Evolutionary conservation across 2,888 invertebrate genomes (phyloP).

Genomic region (Harmothoe impar): DNA sequence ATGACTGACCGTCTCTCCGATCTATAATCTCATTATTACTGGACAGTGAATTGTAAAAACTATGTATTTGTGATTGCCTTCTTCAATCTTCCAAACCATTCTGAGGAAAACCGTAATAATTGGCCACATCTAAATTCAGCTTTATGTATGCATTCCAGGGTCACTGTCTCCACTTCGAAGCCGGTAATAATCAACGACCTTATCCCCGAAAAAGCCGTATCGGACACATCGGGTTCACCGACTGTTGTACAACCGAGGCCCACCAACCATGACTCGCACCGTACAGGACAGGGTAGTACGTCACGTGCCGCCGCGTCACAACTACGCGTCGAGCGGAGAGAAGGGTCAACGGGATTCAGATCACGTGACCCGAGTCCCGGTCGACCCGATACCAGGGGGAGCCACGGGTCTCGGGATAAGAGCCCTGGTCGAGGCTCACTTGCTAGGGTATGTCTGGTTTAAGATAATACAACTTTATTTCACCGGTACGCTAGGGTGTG

Average conservation of each 20-base stretch:
- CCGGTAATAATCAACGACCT: constrained; percentile 74
- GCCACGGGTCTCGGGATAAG: constrained; percentile 16
- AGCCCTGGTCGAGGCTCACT: constrained; percentile 24
- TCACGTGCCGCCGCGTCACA: not conserved
- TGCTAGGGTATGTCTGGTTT: not conserved
- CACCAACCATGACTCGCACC: not conserved
- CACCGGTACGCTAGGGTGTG: too few species aligned
- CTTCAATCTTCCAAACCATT: too few species aligned
- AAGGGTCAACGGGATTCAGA: not conserved
- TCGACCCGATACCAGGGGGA: not conserved
- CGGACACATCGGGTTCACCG: not conserved
- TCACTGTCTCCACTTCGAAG: constrained; percentile 75
- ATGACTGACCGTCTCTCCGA: too few species aligned
- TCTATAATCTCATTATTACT: too few species aligned
- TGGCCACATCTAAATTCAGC: not conserved
- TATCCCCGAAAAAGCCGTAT: not conserved
- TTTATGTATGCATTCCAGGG: constrained; percentile 69
- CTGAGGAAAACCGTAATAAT: too few species aligned
- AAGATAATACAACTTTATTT: too few species aligned
- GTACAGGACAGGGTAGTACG: not conserved
- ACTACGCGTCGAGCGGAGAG: not conserved
- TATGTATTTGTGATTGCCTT: too few species aligned
- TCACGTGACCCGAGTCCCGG: not conserved
- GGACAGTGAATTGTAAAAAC: too few species aligned
- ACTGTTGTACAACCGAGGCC: constrained; percentile 2